Percentiles rank a stretch among this genome's conserved stretches.
Conservation (phyloP, 2,888 invertebrate genomes). For the Trissoscelio sp. region DNA sequence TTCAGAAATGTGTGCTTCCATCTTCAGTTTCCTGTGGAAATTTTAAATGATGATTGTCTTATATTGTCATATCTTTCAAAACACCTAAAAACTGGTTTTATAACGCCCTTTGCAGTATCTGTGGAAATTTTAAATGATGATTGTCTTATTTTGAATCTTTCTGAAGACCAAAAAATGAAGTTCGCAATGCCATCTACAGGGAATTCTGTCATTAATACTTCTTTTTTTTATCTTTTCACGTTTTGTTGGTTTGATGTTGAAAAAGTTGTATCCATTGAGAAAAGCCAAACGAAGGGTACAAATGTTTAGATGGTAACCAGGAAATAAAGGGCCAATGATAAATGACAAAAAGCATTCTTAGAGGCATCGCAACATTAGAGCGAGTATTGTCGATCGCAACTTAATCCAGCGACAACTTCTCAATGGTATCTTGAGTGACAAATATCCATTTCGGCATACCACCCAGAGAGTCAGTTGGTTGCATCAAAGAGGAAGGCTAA, state of each 20-base stretch:
- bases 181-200: background rate
- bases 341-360: conserved; percentile 34
- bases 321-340: conserved; percentile 35
- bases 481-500: conserved; percentile 31
- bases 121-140: too few relatives aligned
- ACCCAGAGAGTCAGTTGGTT: conserved; percentile 29
- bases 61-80: too few relatives aligned
- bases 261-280: background rate
- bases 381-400: conserved; percentile 37
- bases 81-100: too few relatives aligned
- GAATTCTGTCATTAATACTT: background rate
- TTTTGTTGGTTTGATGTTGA: background rate
- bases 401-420: conserved; percentile 50
- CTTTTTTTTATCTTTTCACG: background rate
- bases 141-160: too few relatives aligned
- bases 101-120: too few relatives aligned
- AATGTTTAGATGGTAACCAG: conserved; percentile 21
- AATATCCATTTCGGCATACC: conserved; percentile 47
- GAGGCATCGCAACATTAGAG: conserved; percentile 15
- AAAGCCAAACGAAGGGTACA: conserved; percentile 12
- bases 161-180: too few relatives aligned
- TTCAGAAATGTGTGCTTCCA: too few relatives aligned
- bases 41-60: too few relatives aligned
- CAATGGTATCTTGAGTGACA: conserved; percentile 42
- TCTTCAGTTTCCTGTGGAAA: too few relatives aligned